Conservation (phyloP, 2,113 vertebrate species). For the Rhipidura dahli region DNA sequence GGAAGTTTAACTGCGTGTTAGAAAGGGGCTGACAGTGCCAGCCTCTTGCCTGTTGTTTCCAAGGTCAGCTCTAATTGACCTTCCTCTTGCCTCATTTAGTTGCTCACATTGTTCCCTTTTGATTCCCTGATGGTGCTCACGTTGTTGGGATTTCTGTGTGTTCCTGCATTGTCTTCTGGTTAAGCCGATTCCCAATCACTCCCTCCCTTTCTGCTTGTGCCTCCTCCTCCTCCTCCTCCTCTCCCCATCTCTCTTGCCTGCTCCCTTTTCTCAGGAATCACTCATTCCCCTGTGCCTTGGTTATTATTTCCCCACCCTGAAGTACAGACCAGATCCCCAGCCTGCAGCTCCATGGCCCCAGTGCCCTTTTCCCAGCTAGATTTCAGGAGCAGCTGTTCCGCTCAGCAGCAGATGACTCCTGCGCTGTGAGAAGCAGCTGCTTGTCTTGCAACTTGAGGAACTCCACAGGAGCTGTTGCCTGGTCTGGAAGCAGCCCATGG, state of each 20-base stretch:
- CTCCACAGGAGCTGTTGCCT: not conserved
- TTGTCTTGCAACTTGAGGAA: not conserved
- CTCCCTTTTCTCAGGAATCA: not conserved
- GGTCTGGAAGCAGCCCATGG: not conserved
- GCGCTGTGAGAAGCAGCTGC: not conserved
- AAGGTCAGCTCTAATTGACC: not conserved
- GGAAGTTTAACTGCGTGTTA: not conserved
- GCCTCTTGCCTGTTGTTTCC: not conserved
- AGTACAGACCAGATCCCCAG: rapidly evolving
- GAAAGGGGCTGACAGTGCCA: not conserved
- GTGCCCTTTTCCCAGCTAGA: not conserved
- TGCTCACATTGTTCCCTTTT: not conserved
- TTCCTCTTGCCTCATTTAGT: not conserved
- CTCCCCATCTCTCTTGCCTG: not conserved
- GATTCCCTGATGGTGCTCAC: not conserved
- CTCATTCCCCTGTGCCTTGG: not conserved
- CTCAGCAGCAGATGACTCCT: not conserved
- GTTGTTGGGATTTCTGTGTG: not conserved
- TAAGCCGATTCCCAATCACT: not conserved
- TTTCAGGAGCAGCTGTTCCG: not conserved
- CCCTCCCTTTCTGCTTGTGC: not conserved
- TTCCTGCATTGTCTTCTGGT: not conserved
- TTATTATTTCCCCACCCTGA: not conserved
- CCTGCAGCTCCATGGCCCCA: not conserved
- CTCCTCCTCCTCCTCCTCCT: not conserved